Conservation (phyloP, 2,888 invertebrate species). For the Disparrhopalites patrizii region DNA sequence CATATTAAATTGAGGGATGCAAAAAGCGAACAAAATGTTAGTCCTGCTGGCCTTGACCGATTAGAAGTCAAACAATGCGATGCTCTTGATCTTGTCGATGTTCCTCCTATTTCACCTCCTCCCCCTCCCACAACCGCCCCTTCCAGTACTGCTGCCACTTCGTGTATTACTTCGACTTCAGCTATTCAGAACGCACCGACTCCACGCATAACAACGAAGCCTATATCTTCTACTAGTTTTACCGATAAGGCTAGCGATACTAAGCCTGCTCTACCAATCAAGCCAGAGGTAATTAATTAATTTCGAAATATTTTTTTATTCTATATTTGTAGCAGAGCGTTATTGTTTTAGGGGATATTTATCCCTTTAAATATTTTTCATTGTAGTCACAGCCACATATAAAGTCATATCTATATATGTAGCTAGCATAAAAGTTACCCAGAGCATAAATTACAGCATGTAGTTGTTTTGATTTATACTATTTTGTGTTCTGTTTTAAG, state of each 20-base stretch:
- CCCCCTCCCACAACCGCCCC: neutral
- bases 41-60: constrained; percentile 22
- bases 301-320: neutral
- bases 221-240: neutral
- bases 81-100: constrained; percentile 38
- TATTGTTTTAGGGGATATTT: neutral
- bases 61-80: constrained; percentile 32
- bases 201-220: neutral
- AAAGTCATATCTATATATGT: too few relatives aligned
- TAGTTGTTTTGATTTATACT: too few relatives aligned
- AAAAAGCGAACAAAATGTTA: constrained; percentile 48
- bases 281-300: neutral
- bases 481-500: too few relatives aligned
- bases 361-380: neutral
- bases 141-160: too few relatives aligned
- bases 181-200: too few relatives aligned
- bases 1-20: constrained; percentile 48
- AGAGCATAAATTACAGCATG: too few relatives aligned
- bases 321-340: neutral
- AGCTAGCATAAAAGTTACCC: too few relatives aligned
- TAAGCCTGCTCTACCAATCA: neutral
- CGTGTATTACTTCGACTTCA: too few relatives aligned
- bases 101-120: neutral
- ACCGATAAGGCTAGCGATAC: neutral
- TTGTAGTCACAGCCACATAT: too few relatives aligned